A percentile compares a stretch with the other conserved stretches of the same genome.
These are phyloP conservation scores for Rhegmatorhina hoffmannsi DNA, from an alignment of 2,113 vertebrate species.

Conservation along the genomic window DNA sequence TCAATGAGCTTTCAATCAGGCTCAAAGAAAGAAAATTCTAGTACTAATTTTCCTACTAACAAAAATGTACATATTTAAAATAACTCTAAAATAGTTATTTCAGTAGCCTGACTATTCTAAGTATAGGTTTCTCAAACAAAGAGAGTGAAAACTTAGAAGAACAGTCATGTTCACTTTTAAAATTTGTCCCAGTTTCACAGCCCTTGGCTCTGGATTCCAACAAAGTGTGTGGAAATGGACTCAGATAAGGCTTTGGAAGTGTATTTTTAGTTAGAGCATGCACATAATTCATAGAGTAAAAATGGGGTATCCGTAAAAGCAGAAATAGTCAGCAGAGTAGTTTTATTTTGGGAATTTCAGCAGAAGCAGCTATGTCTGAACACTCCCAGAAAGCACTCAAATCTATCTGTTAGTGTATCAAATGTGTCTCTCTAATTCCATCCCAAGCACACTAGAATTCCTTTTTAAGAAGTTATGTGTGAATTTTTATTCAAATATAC, in stretches of 20 bases:
- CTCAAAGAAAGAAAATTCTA: constrained; percentile 2
- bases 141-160: neutral
- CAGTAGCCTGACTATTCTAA: neutral
- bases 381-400: neutral
- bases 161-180: neutral
- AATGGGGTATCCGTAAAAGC: neutral
- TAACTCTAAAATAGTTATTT: neutral
- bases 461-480: neutral
- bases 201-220: neutral
- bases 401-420: neutral
- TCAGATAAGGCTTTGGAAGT: neutral
- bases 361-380: neutral
- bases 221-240: neutral
- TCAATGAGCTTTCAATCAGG: neutral
- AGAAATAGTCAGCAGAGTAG: neutral
- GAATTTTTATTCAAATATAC: neutral
- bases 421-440: neutral
- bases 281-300: neutral
- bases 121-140: neutral
- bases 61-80: neutral
- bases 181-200: constrained; percentile 30
- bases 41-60: neutral
- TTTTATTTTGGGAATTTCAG: neutral
- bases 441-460: neutral
- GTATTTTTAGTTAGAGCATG: constrained; percentile 14